Conservation (phyloP, 2,113 vertebrate species). For the Perca schrenkii region DNA sequence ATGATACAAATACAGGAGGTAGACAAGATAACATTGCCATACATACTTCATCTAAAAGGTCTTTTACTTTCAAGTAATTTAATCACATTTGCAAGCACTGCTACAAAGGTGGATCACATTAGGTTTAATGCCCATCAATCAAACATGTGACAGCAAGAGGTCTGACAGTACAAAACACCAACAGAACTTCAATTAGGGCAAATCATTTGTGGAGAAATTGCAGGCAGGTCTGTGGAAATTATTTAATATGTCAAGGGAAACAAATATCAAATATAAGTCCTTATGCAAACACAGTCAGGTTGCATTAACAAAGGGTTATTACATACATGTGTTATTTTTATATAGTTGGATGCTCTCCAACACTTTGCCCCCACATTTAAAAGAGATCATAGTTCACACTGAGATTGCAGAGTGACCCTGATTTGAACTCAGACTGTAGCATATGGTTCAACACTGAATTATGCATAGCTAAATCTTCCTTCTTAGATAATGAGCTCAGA, state of each 20-base stretch:
- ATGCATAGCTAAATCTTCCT: constrained; percentile 61
- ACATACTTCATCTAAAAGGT: constrained; percentile 32
- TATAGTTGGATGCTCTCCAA: background rate
- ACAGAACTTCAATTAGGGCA: background rate
- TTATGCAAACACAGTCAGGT: background rate
- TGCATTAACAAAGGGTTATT: background rate
- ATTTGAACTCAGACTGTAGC: constrained; percentile 56
- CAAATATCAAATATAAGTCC: background rate
- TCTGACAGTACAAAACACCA: constrained; percentile 41
- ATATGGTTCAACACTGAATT: constrained; percentile 65
- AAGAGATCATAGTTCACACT: constrained; percentile 38
- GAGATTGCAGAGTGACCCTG: constrained; percentile 43
- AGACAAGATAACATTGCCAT: constrained; percentile 25
- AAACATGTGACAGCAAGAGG: constrained; percentile 24
- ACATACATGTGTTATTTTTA: background rate
- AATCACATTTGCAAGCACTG: constrained; percentile 19
- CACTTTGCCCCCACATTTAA: constrained; percentile 9
- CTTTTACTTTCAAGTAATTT: constrained; percentile 27
- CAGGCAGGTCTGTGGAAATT: background rate
- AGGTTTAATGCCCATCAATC: constrained; percentile 23
- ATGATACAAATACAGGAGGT: constrained; percentile 11
- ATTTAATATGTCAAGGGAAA: constrained; percentile 4
- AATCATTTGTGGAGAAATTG: constrained; percentile 19
- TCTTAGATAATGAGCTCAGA: constrained; percentile 57
- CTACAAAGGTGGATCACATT: constrained; percentile 29